These are phyloP conservation scores for Potamarius usumacintae DNA, from an alignment of 2,113 vertebrate species.

Conservation along the genomic window DNA sequence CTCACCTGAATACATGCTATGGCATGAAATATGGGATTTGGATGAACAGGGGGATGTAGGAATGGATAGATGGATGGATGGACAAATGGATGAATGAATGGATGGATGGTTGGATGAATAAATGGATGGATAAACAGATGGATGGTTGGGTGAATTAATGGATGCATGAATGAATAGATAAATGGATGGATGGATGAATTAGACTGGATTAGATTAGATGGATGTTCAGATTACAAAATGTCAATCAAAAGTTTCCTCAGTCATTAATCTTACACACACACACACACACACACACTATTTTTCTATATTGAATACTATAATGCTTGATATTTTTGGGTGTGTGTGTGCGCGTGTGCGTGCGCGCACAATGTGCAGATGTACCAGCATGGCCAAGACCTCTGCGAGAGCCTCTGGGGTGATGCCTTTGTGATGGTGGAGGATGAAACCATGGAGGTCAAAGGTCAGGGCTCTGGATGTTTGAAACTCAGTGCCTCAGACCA, in stretches of 20 bases:
- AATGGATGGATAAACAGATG: too few relatives aligned
- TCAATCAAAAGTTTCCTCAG: not conserved
- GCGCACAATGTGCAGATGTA: constrained; percentile 69
- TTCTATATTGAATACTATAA: not conserved
- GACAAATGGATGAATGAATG: too few relatives aligned
- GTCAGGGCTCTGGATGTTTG: constrained; percentile 73
- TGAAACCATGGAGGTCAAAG: constrained; percentile 50
- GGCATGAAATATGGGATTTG: not conserved
- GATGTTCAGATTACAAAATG: not conserved
- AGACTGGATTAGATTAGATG: not conserved
- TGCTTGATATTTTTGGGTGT: constrained; percentile 8
- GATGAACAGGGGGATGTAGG: not conserved
- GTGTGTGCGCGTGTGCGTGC: constrained; percentile 43
- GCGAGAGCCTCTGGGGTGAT: constrained; percentile 74
- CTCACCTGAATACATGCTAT: not conserved
- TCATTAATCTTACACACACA: not conserved
- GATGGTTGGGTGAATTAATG: too few relatives aligned
- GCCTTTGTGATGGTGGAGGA: constrained; percentile 71
- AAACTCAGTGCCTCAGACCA: constrained; percentile 71
- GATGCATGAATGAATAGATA: too few relatives aligned
- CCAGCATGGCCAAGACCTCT: constrained; percentile 77
- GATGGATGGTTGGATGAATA: too few relatives aligned
- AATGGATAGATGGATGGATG: not conserved
- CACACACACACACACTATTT: not conserved
- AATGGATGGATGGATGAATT: not conserved